These are phyloP conservation scores for Mustelus asterias DNA, from an alignment of 2,113 vertebrate genomes.

Conservation along the genomic window DNA sequence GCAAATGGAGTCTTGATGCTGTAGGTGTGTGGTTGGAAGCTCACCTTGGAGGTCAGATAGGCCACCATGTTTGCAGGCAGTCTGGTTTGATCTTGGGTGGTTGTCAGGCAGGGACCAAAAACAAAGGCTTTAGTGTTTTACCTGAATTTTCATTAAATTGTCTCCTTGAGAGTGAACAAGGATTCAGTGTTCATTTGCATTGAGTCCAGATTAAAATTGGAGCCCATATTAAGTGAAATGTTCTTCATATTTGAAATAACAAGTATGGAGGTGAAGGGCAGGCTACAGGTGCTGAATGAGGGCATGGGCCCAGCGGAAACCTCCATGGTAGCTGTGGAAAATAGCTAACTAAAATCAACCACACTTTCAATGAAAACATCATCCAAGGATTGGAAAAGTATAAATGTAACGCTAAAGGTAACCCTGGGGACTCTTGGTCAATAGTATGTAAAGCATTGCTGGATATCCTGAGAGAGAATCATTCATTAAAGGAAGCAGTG, in stretches of 20 bases:
- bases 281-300: not conserved
- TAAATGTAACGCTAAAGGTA: not conserved
- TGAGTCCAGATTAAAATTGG: not conserved
- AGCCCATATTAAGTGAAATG: not conserved
- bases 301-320: not conserved
- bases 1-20: not conserved
- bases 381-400: not conserved
- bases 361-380: not conserved
- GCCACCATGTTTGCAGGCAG: too few species aligned
- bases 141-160: not conserved
- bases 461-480: not conserved
- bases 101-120: too few species aligned
- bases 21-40: too few species aligned
- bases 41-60: too few species aligned
- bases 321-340: not conserved
- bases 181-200: not conserved
- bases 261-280: not conserved
- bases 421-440: not conserved
- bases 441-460: not conserved
- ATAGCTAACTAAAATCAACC: not conserved
- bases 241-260: not conserved
- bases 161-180: not conserved
- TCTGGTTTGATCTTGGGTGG: too few species aligned
- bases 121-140: not conserved
- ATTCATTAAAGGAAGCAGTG: not conserved